A percentile compares a stretch with the other conserved stretches of the same genome.
Evolutionary conservation across 2,888 invertebrate genomes (phyloP).

Genomic region (Eristalinus aeneus): DNA sequence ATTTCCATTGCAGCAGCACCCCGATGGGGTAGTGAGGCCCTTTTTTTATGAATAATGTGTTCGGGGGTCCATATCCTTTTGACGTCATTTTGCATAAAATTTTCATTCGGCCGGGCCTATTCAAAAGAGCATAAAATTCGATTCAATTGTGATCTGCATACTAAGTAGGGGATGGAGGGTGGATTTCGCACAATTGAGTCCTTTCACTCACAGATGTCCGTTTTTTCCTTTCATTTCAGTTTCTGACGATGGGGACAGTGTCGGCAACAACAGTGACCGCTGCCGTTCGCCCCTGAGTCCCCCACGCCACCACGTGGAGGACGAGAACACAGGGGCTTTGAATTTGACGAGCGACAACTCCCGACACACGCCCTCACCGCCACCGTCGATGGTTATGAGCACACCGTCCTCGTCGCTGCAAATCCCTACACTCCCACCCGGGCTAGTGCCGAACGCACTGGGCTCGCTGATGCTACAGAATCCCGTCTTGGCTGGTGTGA

Average conservation of each 20-base stretch:
- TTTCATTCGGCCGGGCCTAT: conserved; percentile 47
- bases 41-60: conserved; percentile 60
- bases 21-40: neutral
- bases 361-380: conserved; percentile 77
- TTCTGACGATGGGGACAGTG: conserved; percentile 80
- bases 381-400: conserved; percentile 73
- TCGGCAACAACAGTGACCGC: conserved; percentile 79
- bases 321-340: conserved; percentile 77
- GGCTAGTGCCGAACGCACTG: conserved; percentile 66
- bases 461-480: conserved; percentile 73
- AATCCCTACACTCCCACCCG: conserved; percentile 67
- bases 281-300: conserved; percentile 79
- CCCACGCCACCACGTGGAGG: conserved; percentile 73
- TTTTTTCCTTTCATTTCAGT: conserved; percentile 72
- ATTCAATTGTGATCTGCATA: conserved; percentile 72
- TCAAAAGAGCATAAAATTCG: conserved; percentile 71
- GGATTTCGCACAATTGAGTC: neutral
- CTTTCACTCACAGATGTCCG: conserved; percentile 31
- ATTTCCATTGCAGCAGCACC: conserved; percentile 61
- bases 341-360: conserved; percentile 80
- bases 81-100: conserved; percentile 63
- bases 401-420: conserved; percentile 55
- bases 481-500: conserved; percentile 74
- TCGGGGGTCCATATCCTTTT: conserved; percentile 40
- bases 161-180: conserved; percentile 49